Evolutionary conservation across 2,888 invertebrate species (phyloP).

Genomic region (Abscondita cerata): DNA sequence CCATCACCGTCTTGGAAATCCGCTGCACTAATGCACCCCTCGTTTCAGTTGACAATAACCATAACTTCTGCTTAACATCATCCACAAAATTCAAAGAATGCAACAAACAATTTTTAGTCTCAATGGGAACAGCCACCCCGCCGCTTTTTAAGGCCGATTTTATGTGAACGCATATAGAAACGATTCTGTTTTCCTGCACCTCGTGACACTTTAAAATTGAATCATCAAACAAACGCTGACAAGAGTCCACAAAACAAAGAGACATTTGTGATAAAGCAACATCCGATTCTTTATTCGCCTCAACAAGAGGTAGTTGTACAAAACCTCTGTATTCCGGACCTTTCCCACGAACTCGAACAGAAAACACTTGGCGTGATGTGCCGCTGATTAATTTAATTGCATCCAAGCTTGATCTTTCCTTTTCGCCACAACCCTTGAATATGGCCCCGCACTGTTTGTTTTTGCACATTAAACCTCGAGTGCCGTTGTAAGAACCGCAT

Average conservation of each 20-base stretch:
- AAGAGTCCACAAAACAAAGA: conserved; percentile 66
- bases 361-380: conserved; percentile 68
- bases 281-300: conserved; percentile 41
- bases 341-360: conserved; percentile 72
- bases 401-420: conserved; percentile 66
- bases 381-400: conserved; percentile 71
- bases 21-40: conserved; percentile 71
- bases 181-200: conserved; percentile 40
- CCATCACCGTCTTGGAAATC: conserved; percentile 74
- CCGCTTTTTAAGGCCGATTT: conserved; percentile 69
- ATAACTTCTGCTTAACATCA: conserved; percentile 67
- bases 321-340: conserved; percentile 77
- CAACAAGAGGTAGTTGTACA: conserved; percentile 65
- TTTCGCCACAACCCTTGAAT: conserved; percentile 67
- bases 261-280: conserved; percentile 51
- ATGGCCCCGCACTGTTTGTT: conserved; percentile 73
- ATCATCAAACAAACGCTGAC: conserved; percentile 63
- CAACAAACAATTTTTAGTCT: conserved; percentile 67
- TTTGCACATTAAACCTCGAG: conserved; percentile 75
- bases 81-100: conserved; percentile 65
- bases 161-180: conserved; percentile 65
- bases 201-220: conserved; percentile 65
- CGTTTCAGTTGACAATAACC: conserved; percentile 66
- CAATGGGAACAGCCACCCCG: conserved; percentile 66
- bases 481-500: conserved; percentile 79